Base-by-base conservation (phyloP, 2,113 vertebrate species). In the Furnarius figulus region DNA sequence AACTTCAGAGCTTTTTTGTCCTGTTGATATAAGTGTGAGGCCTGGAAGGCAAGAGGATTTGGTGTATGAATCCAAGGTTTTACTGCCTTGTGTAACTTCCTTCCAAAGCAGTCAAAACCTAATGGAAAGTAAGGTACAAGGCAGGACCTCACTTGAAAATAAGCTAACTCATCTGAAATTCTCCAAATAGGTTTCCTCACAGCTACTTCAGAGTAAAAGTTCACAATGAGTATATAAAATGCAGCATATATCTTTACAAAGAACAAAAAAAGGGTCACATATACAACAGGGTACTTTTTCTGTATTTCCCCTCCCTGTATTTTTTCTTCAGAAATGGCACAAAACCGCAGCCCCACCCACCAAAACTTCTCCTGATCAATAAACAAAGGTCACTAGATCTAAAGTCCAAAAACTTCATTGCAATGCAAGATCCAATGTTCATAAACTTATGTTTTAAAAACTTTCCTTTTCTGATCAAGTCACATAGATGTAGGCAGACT, bases 241-340 rank as follows among this genome's bases (percentile, higher is more conserved):
- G 90, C 93, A 97, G 93, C 96, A 96, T 93, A 81, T 86, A 44
- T 92, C 68, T 89, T 56, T 67, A 90, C 76, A 82, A 93, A 87
- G 50, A 70, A 74, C 46, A 88, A 79, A 87, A 93, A 83, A 68
- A 77, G n/a, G 20, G 18, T 86, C 87, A 93, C 83, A 65, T 56
- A 76, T 33, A 95, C 75, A 95, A 74, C 31, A 39, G 23, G 42
- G 31, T 28, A 21, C 31, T 89, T 87, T 63, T 90, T 30, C 76
- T 56, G 24, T 53, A 70, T n/a, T 81, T 15, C 25, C 18, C 18
- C 20, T 37, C 33, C 47, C 10, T 21, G 2, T 16, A 37, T 40
- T 95, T 82, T 94, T 84, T 79, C 14, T 25, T 4, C 58, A 50
- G 58, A 72, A 96, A 93, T 85, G 89, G 74, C 93, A 96, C 78